These are phyloP conservation scores for Mechanitis messenoides DNA, from an alignment of 2,888 invertebrate genomes.

Conservation along the genomic window DNA sequence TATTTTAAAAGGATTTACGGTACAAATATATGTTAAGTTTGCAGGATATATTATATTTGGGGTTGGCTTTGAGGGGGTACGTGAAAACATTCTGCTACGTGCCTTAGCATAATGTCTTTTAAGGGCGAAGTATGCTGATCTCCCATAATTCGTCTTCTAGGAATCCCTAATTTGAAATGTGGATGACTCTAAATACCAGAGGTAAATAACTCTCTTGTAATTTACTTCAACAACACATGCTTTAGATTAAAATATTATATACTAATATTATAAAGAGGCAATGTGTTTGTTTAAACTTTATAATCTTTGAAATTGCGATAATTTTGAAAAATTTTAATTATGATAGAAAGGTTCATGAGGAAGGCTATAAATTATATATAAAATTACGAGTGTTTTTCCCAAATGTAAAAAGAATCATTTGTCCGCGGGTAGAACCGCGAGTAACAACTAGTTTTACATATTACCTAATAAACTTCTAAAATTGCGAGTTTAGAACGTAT, in stretches of 20 bases:
- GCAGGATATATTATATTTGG: slow-evolving; percentile 75
- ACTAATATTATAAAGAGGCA: no score
- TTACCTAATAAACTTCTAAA: no score
- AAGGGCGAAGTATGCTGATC: slow-evolving; percentile 66
- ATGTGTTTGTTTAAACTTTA: no score
- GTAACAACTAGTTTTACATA: no score
- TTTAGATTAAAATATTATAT: no score
- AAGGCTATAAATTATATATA: neutral
- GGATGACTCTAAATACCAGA: slow-evolving; percentile 61
- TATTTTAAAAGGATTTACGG: slow-evolving; percentile 75
- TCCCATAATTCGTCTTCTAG: slow-evolving; percentile 73
- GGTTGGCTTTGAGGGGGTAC: slow-evolving; percentile 68
- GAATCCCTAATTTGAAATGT: slow-evolving; percentile 76
- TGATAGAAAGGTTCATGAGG: no score
- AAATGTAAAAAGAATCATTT: no score
- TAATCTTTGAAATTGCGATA: no score
- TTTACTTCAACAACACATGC: neutral
- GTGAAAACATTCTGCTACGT: slow-evolving; percentile 74
- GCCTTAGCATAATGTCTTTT: slow-evolving; percentile 71
- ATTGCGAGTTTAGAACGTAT: neutral
- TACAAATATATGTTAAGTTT: slow-evolving; percentile 78
- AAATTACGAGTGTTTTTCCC: neutral
- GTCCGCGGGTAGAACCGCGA: no score
- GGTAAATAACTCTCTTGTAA: slow-evolving; percentile 35
- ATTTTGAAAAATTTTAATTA: no score